phyloP scores from a whole-genome alignment of 2,797 vertebrate species.

The Onychomys torridus region DNA sequence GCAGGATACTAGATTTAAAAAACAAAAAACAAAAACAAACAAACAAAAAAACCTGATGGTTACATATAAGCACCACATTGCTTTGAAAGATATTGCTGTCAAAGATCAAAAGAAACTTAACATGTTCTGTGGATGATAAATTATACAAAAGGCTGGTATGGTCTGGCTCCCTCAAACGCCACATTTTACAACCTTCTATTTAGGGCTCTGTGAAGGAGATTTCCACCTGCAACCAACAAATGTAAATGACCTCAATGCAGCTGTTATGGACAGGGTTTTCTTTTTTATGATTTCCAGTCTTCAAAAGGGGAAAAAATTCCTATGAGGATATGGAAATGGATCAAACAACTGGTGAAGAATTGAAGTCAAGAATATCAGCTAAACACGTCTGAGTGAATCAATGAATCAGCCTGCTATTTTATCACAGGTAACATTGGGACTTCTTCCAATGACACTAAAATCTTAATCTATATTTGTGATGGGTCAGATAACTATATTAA shows the following conservation, averaged over 20 bases:
- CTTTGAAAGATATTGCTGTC: conserved; percentile 74
- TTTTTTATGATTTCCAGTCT: conserved; percentile 75
- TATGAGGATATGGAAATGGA: conserved; percentile 61
- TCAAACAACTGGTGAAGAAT: conserved; percentile 60
- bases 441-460: conserved; percentile 59
- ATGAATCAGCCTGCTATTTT: not conserved
- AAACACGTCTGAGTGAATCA: not conserved
- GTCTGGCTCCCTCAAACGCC: conserved; percentile 73
- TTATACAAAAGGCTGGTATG: conserved; percentile 72
- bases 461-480: not conserved
- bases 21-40: not conserved
- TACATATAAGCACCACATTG: conserved; percentile 49
- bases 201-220: conserved; percentile 72
- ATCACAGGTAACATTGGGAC: conserved; percentile 20
- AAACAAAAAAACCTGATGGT: conserved; percentile 19
- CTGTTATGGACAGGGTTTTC: conserved; percentile 54
- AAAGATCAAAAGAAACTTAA: conserved; percentile 80
- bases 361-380: conserved; percentile 21
- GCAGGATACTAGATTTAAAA: conserved; percentile 30
- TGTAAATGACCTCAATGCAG: conserved; percentile 74
- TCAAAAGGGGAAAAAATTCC: conserved; percentile 66
- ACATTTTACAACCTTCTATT: conserved; percentile 79
- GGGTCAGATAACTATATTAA: not conserved
- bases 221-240: conserved; percentile 77
- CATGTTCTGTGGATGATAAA: conserved; percentile 71